These are phyloP conservation scores for Salvelinus alpinus DNA, from an alignment of 2,113 vertebrate species.

Conservation along the genomic window DNA sequence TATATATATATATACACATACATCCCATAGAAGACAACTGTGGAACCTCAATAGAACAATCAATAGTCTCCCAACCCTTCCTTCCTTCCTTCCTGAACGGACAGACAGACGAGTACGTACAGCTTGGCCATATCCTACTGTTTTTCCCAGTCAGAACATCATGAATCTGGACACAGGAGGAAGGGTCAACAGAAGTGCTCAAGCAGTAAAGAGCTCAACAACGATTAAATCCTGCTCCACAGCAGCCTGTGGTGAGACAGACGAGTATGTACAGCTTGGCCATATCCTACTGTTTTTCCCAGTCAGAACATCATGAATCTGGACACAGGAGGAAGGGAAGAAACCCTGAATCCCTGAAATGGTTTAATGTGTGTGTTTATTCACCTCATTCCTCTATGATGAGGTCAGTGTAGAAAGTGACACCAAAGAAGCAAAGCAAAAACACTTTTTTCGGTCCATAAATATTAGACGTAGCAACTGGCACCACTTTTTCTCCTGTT, in stretches of 20 bases:
- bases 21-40: too few relatives aligned
- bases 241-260: slow-evolving; percentile 18
- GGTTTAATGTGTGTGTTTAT: slow-evolving; percentile 50
- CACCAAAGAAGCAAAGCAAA: slow-evolving; percentile 43
- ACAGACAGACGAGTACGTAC: too few relatives aligned
- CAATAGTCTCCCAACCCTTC: too few relatives aligned
- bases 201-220: background rate
- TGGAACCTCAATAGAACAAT: too few relatives aligned
- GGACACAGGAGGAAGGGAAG: too few relatives aligned
- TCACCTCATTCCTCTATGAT: slow-evolving; percentile 53
- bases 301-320: too few relatives aligned
- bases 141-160: background rate
- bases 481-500: background rate
- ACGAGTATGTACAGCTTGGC: too few relatives aligned
- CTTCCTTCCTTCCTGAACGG: too few relatives aligned
- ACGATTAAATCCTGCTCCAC: slow-evolving; percentile 33
- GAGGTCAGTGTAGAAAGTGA: slow-evolving; percentile 56
- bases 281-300: too few relatives aligned
- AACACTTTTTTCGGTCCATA: slow-evolving; percentile 26
- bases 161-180: too few relatives aligned
- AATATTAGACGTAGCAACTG: slow-evolving; percentile 19
- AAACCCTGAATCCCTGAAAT: slow-evolving; percentile 18
- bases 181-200: background rate
- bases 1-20: too few relatives aligned
- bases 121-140: too few relatives aligned